Evolutionary conservation across 2,797 vertebrate genomes (phyloP).

Genomic region (Tangara arthus): DNA sequence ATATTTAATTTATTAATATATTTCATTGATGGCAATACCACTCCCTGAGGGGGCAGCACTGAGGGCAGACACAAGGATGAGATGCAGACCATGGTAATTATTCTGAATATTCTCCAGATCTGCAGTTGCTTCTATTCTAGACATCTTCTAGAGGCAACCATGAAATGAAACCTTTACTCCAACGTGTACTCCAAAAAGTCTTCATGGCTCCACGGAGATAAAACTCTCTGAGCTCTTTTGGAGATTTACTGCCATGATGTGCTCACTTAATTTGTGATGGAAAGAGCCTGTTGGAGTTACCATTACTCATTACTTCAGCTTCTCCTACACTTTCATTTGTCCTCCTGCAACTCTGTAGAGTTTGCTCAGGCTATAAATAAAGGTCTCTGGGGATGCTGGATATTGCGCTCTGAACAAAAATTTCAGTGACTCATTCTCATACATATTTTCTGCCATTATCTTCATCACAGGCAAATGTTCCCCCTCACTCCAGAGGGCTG

Average conservation of each 20-base stretch:
- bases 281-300: constrained; percentile 42
- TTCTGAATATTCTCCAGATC: background rate
- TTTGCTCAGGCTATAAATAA: constrained; percentile 72
- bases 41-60: background rate
- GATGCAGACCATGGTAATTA: background rate
- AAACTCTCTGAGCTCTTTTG: constrained; percentile 1
- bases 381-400: constrained; percentile 59
- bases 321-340: constrained; percentile 57
- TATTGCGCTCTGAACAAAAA: constrained; percentile 49
- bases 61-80: background rate
- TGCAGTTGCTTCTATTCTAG: background rate
- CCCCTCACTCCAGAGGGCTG: background rate
- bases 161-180: background rate
- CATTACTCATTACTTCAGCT: constrained; percentile 39
- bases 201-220: background rate
- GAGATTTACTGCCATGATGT: constrained; percentile 20
- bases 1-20: background rate
- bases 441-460: constrained; percentile 45
- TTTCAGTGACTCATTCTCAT: constrained; percentile 69
- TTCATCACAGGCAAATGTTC: background rate
- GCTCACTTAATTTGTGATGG: background rate
- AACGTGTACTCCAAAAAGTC: background rate
- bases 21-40: background rate
- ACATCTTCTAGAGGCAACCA: background rate
- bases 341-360: constrained; percentile 22